Conservation (phyloP, 2,888 invertebrate genomes). For the Plebejus argus region DNA sequence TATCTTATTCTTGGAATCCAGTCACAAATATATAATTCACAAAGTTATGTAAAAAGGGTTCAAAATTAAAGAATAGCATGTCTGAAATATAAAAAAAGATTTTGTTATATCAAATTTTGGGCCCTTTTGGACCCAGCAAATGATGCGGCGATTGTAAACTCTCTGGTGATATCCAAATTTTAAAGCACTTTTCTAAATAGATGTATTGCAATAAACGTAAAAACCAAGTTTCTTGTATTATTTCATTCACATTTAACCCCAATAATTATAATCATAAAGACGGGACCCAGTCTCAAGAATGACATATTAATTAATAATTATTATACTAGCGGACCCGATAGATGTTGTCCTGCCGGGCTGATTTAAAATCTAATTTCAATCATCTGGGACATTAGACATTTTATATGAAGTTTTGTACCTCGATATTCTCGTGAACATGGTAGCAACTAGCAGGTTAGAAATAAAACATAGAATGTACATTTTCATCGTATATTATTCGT, state of each 20-base stretch:
- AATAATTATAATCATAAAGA: no score
- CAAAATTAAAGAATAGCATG: neutral
- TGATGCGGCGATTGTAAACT: conserved; percentile 22
- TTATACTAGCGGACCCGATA: no score
- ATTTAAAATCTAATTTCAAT: no score
- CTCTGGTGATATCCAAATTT: conserved; percentile 32
- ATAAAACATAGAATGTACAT: neutral
- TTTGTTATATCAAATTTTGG: neutral
- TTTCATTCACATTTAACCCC: neutral
- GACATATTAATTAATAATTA: no score
- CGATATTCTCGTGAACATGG: no score
- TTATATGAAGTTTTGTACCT: no score
- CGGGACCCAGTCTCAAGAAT: no score
- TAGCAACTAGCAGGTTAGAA: neutral
- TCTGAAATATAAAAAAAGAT: neutral
- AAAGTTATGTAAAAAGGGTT: conserved; percentile 17
- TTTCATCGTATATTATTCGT: neutral
- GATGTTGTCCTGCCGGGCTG: no score
- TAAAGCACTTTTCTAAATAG: conserved; percentile 34
- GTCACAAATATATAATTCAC: conserved; percentile 22
- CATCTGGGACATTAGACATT: no score
- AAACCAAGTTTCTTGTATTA: conserved; percentile 7
- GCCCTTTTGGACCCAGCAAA: neutral
- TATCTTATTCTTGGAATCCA: neutral
- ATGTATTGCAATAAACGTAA: conserved; percentile 33